Evolutionary conservation across 2,797 vertebrate species (phyloP), one percentile per base, ranked within the genome.

Genomic region (Mionectes olivaceus): DNA sequence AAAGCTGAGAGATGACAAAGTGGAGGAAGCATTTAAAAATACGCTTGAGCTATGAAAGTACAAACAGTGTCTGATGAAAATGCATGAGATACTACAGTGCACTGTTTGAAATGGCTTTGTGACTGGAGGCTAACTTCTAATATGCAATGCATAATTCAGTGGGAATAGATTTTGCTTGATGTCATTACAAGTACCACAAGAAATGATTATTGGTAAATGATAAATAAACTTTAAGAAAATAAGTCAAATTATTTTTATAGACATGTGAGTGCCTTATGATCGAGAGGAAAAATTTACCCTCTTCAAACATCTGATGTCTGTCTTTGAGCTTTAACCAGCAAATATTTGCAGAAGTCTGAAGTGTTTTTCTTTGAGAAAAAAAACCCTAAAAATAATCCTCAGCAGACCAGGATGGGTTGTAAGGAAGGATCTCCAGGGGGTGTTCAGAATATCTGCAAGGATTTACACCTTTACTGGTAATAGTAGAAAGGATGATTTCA

Each of bases 11-110:
- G 60, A 94, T 92, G 83, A 95, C 56, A 71, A 88, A 96, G 52
- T 88, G 67, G 55, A 92, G 82, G 74, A 93, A 77, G 78, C 69
- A 86, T 93, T 96, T 94, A 88, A 83, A 94, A 94, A 79, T 93
- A 79, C 57, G 41, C 53, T 84, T 70, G 41, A 93, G 76, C 73
- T 95, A 61, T 63, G 84, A 70, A 96, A 88, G 65, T 88, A 90
- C 65, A 90, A 83, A 86, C 53, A 89, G 39, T 27, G 69, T 87
- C 69, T 8, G 0, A 92, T 84, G 70, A 93, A 96, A 96, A 96
- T 94, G 85, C 76, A 90, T 94, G 89, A 94, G 83, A 49, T 60
- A 59, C 83, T 43, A 14, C 14, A 79, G 56, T 23, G 64, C 37
- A 5, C 63, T 67, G 35, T 74, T 93, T 69, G 83, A 90, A 95